Evolutionary conservation across 2,888 invertebrate species (phyloP), one percentile per base, ranked within the genome.

Genomic region (Mylabris sibirica): DNA sequence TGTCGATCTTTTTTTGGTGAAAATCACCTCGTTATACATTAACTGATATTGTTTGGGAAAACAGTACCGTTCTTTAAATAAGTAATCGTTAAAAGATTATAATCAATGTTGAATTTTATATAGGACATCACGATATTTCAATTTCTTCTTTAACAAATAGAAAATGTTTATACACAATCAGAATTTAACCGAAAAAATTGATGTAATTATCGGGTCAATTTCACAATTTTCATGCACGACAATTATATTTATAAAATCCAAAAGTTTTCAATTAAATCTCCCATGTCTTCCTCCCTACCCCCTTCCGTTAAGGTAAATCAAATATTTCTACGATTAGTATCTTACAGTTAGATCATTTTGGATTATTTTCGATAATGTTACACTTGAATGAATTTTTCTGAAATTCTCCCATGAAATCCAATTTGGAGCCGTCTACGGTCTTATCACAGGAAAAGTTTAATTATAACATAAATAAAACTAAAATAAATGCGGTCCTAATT

Each of bases 11-110:
- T 53, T 53, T 53, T 53, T 12, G 53, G 53, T 53, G 11, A 53
- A 12, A 53, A 53, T 53, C 24, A 22, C 53, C 12, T 53, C 53
- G 53, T 53, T 53, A 53, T 53, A 53, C 53, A 53, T 53, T 24
- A 12, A 24, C 53, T 53, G 24, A 53, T 53, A 24, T 53, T 53
- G 53, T 53, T 53, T 53, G 11, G 11, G 20, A 3, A 20, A 53
- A 53, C 53, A 53, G 53, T 53, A 53, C 53, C 53, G 53, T 53
- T 53, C 53, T 53, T 53, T 53, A 53, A 53, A 53, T 53, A 53
- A 53, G 24, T 53, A 53, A 53, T 53, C 53, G 53, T 53, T 53
- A 24, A 53, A 24, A 53, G 53, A 53, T 53, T 53, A 24, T 53
- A 53, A 53, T 53, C 53, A 14, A 24, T 9, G 22, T 53, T 53